Evolutionary conservation across 2,888 invertebrate species (phyloP).

Genomic region (Tanypteryx hageni): DNA sequence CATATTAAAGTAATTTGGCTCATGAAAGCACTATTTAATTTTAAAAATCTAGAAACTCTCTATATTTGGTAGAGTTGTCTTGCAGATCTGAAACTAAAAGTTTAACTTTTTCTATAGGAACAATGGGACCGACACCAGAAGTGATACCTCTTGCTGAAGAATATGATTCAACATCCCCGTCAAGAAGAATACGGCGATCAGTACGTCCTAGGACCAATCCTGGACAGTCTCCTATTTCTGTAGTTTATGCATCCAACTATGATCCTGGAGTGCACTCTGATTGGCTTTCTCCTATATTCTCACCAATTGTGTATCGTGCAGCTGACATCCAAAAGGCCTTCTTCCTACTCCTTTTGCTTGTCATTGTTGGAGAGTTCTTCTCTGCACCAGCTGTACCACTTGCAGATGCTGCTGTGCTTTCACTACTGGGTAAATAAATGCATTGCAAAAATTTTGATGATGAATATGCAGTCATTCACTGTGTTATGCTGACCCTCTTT

Average conservation of each 20-base stretch:
- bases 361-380: slow-evolving; percentile 98
- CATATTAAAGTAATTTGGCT: too few relatives aligned
- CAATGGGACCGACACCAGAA: slow-evolving; percentile 19
- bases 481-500: too few relatives aligned
- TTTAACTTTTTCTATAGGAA: background rate
- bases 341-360: slow-evolving; percentile 92
- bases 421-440: slow-evolving; percentile 87
- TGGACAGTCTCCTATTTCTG: slow-evolving; percentile 85
- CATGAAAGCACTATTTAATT: too few relatives aligned
- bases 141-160: background rate
- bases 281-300: slow-evolving; percentile 94
- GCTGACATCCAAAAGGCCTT: slow-evolving; percentile 97
- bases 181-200: slow-evolving; percentile 74
- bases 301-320: slow-evolving; percentile 92
- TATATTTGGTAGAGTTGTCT: background rate
- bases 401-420: slow-evolving; percentile 94
- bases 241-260: slow-evolving; percentile 87
- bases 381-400: slow-evolving; percentile 96
- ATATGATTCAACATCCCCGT: background rate
- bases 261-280: slow-evolving; percentile 82
- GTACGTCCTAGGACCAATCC: slow-evolving; percentile 74
- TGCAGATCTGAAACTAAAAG: background rate
- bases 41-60: too few relatives aligned
- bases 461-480: too few relatives aligned
- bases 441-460: background rate